These are phyloP conservation scores for Allolobophora icterica DNA, from an alignment of 2,888 invertebrate species.

Conservation along the genomic window DNA sequence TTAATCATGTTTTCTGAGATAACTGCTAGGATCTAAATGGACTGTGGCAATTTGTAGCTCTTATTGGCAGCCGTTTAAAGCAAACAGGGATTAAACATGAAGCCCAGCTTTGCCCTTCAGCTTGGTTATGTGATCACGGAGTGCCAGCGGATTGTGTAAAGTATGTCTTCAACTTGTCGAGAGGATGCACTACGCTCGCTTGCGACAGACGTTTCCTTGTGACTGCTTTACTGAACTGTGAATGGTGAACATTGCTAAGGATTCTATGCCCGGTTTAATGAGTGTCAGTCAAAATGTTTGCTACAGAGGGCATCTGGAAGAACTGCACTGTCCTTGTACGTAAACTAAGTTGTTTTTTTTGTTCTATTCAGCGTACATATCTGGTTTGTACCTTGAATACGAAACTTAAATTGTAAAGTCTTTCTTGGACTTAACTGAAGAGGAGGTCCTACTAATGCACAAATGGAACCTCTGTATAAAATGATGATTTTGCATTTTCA, in stretches of 20 bases:
- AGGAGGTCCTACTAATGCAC: background rate
- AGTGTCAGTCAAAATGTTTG: too few relatives aligned
- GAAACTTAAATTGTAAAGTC: background rate
- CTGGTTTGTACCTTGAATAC: background rate
- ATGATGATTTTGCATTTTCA: background rate
- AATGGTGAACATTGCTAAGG: background rate
- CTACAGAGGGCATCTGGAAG: background rate
- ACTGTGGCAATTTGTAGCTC: conserved; percentile 11
- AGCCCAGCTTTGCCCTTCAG: background rate
- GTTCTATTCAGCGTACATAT: background rate
- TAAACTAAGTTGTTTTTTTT: background rate
- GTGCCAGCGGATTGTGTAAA: background rate
- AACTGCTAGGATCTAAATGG: background rate
- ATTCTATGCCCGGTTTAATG: too few relatives aligned
- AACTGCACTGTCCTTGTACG: background rate
- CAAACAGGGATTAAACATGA: too few relatives aligned
- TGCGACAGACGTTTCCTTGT: background rate
- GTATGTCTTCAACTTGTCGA: background rate
- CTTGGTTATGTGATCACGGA: background rate
- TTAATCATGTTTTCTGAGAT: background rate
- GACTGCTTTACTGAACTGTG: background rate
- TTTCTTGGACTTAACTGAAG: background rate
- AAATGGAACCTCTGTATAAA: background rate
- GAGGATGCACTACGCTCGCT: background rate
- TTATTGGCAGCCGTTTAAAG: background rate